A percentile compares a stretch with the other conserved stretches of the same genome.
phyloP scores from a whole-genome alignment of 2,888 invertebrate genomes.

The Leptopilina syphax region DNA sequence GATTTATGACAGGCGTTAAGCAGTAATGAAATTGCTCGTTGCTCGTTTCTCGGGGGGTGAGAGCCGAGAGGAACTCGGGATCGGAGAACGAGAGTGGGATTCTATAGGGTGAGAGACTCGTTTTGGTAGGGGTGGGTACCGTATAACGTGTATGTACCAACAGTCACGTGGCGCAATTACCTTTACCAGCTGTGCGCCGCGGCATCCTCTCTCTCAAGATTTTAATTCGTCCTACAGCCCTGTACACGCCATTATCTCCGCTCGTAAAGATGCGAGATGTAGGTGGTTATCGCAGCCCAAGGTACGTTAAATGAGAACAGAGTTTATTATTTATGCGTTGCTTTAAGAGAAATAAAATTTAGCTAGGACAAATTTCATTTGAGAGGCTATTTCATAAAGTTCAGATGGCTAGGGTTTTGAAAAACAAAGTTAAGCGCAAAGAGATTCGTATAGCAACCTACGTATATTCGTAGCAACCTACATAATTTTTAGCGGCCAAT shows the following conservation, averaged over 20 bases:
- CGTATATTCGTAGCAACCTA: too few species aligned
- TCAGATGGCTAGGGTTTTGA: neutral
- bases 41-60: conserved; percentile 69
- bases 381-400: neutral
- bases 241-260: conserved; percentile 59
- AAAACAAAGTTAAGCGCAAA: neutral
- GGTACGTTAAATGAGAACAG: conserved; percentile 34
- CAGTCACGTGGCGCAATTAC: conserved; percentile 75
- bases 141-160: conserved; percentile 59
- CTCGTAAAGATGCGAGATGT: conserved; percentile 49
- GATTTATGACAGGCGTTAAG: conserved; percentile 79
- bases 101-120: conserved; percentile 34
- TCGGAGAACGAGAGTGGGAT: conserved; percentile 9
- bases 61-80: conserved; percentile 62
- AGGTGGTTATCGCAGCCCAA: conserved; percentile 38
- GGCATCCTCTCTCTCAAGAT: conserved; percentile 70
- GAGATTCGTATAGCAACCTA: too few species aligned
- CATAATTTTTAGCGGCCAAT: neutral
- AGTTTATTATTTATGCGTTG: conserved; percentile 32
- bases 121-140: conserved; percentile 35
- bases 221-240: conserved; percentile 67
- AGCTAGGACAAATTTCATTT: conserved; percentile 6
- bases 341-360: conserved; percentile 33
- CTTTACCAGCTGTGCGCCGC: conserved; percentile 71
- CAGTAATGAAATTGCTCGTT: conserved; percentile 79